Base-by-base conservation (phyloP, 1,140 invertebrate genomes). In the Ips typographus region DNA sequence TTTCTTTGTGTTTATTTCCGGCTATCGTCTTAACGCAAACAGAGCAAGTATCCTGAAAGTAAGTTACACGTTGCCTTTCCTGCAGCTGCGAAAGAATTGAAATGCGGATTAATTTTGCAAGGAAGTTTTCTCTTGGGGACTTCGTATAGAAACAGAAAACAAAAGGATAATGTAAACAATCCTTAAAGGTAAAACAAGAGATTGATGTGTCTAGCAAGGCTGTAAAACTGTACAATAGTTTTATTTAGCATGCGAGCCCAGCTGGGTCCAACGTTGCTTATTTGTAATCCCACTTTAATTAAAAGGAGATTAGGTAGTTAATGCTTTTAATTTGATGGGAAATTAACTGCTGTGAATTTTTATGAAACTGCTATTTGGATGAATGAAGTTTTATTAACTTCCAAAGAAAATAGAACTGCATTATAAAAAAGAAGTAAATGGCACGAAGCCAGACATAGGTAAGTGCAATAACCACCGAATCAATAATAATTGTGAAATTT, bases 251-350 rank as follows among this genome's bases (percentile, higher is more conserved):
- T 40, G 5, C 36, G 4, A 38, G 42, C 41, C 40, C 59, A 61
- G 59, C 59, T 61, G 59, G 4, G 56, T 58, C 40, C 22, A 22
- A 22, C 40, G 59, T 43, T 61, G 22, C 42, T n/a, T 61, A 58
- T 61, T 47, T 40, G 59, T 61, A 61, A 61, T 22, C 59, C 40
- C 42, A 4, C 44, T 61, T 61, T 61, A 61, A 61, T 61, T 61
- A 61, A 44, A 61, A 61, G 59, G 44, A 38, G 59, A 61, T 61
- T 47, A 38, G 3, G 36, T 61, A 8, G 43, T 61, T 44, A 43
- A 61, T n/a, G 22, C 44, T 61, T 44, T 44, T 61, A 44, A 61
- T 38, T 47, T n/a, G 40, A 43, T 44, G 42, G 40, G 42, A 3
- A 61, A 3, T 61, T 61, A 47, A 58, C 41, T 58, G 7, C 22